These are phyloP conservation scores for Acropternis orthonyx DNA, from an alignment of 2,797 vertebrate species.

Conservation along the genomic window DNA sequence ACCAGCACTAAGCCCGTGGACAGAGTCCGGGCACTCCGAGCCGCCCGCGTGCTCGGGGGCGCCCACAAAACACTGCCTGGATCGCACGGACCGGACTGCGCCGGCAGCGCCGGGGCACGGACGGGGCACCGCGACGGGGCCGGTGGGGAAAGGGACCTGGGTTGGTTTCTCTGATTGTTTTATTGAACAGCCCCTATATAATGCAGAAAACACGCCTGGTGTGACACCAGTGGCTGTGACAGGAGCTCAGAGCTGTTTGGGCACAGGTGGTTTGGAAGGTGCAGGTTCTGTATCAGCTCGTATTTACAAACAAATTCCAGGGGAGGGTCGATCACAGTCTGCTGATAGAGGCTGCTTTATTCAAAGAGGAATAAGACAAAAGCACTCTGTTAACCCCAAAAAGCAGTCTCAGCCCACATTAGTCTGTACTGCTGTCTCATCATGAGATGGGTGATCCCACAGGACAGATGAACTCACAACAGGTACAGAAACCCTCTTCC, in stretches of 20 bases:
- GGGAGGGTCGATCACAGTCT: neutral
- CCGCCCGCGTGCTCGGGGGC: neutral
- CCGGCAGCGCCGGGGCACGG: too few species aligned
- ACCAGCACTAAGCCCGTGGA: neutral
- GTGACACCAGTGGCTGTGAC: rapidly evolving
- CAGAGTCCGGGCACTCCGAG: constrained; percentile 21
- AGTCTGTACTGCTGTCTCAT: neutral
- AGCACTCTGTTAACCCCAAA: neutral
- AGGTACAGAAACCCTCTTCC: neutral
- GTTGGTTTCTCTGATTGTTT: too few species aligned
- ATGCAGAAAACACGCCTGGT: rapidly evolving
- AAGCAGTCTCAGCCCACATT: neutral
- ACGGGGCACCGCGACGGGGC: neutral
- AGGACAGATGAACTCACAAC: neutral
- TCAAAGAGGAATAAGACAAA: neutral
- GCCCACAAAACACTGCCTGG: constrained; percentile 46
- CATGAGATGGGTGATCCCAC: neutral
- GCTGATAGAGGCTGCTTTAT: neutral
- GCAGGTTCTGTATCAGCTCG: rapidly evolving
- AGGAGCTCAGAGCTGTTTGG: rapidly evolving
- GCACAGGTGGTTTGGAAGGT: neutral
- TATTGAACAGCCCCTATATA: rapidly evolving
- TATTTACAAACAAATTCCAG: neutral
- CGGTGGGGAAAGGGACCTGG: too few species aligned
- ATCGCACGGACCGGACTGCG: constrained; percentile 23